Conservation (phyloP, 1,140 invertebrate species). For the Magallana ariakensis region DNA sequence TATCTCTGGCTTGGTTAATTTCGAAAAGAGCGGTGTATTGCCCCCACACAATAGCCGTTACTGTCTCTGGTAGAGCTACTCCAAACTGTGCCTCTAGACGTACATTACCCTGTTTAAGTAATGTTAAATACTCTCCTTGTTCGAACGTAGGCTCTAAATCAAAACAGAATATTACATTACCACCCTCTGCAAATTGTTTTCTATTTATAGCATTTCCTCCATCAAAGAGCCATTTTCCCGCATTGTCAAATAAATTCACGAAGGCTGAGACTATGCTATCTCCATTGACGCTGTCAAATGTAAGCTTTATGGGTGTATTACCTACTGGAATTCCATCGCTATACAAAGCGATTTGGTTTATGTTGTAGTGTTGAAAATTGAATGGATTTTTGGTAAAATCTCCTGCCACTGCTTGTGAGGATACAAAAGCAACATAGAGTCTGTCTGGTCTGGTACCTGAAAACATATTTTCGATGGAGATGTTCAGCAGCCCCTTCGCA, state of each 20-base stretch:
- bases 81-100: conserved; percentile 52
- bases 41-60: conserved; percentile 48
- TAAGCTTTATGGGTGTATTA: conserved; percentile 45
- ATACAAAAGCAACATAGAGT: conserved; percentile 1
- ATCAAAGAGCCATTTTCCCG: conserved; percentile 43
- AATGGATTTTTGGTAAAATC: conserved; percentile 48
- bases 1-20: conserved; percentile 51
- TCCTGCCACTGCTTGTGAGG: conserved; percentile 9
- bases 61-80: conserved; percentile 38
- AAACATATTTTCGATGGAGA: conserved; percentile 44
- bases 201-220: conserved; percentile 33
- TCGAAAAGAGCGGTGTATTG: conserved; percentile 55
- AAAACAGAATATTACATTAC: conserved; percentile 39
- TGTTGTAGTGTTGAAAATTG: conserved; percentile 48
- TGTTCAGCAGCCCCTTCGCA: neutral
- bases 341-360: conserved; percentile 42
- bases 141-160: conserved; percentile 54
- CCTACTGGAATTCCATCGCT: conserved; percentile 46
- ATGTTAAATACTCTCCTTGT: conserved; percentile 44
- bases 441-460: conserved; percentile 28
- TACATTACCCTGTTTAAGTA: conserved; percentile 55
- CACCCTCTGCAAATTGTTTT: conserved; percentile 41
- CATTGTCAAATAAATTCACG: conserved; percentile 38
- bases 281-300: conserved; percentile 8
- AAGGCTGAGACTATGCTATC: conserved; percentile 28